Evolutionary conservation across 1,140 invertebrate species (phyloP), one percentile per base, ranked within the genome.

Genomic region (Ooceraea biroi): DNA sequence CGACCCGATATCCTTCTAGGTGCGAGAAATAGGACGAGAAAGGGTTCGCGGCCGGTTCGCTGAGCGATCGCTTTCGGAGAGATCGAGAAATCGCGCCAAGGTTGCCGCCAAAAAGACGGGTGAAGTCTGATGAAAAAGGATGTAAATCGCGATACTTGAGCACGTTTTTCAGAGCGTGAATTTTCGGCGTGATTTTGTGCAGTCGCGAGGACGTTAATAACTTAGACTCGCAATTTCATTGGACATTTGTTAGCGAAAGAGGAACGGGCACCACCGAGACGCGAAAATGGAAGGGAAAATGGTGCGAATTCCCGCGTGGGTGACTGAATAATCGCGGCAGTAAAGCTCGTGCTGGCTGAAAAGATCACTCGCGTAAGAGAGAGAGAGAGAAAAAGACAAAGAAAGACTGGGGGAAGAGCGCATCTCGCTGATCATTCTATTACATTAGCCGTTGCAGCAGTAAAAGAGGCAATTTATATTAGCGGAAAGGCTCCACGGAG

Each of bases 1-100:
- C n/a, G 36, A 74, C 50, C 50, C 83, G 85, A 84, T 85, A 88
- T 88, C 61, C 82, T 80, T 87, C 82, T 84, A 69, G 25, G 77
- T 57, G 66, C 73, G 85, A 87, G 36, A 88, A 87, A 84, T 87
- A 86, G 85, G 50, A 36, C 50, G 71, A 48, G 63, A 48, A n/a
- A 58, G 46, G 17, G 58, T 14, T n/a, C 5, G 3, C 58, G 71
- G 22, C 44, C 41, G 48, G 61, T 52, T 55, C 69, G 14, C 48
- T 58, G 52, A 58, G 22, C 22, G 10, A 58, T 58, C 22, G 14
- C 14, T 57, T 41, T 0, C 2, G 36, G 19, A 12, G 1, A n/a
- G 8, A 27, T 30, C 10, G 66, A 50, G 17, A 55, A 19, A 74
- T 61, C 22, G 5, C 5, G 25, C 19, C 14, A 52, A 55, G 36